Evolutionary conservation across 2,888 invertebrate genomes (phyloP), one percentile per base, ranked within the genome.

Genomic region (Oligia strigilis): DNA sequence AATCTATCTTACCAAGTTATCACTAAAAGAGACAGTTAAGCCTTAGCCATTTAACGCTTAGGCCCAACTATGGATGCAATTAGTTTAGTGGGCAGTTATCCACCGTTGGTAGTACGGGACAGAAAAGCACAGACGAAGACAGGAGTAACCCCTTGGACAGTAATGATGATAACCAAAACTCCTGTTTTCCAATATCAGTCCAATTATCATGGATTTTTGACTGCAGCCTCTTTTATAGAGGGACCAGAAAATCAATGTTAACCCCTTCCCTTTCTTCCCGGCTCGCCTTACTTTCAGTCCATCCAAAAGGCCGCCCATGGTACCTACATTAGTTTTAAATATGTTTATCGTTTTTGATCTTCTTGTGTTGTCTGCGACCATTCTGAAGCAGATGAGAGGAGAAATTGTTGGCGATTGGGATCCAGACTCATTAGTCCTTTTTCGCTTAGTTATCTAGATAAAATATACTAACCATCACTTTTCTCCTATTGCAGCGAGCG

Each of bases 401-500:
- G 17, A 9, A 17, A 64, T 36, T 64, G 29, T 64, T 64, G 9
- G n/a, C n/a, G n/a, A 8, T 62, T 62, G n/a, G 14, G 14, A 62
- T 36, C 36, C 36, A 9, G 36, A 64, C 9, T 36, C 36, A 36
- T 17, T 29, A 29, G 29, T 36, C 29, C 1, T 36, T 64, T 64
- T 64, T 64, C 36, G 1, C 29, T 36, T 36, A 17, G 64, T 64
- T 64, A 36, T 36, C 9, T 19, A 36, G 4, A 9, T 17, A 64
- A 64, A 36, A 55, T 23, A 36, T n/a, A n/a, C 60, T 77, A 66
- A 80, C 58, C 40, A 19, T 29, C 0, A 0, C 6, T 43, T 75
- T 70, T 72, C n/a, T 55, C 60, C n/a, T 95, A 94, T 85, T 87
- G 3, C 95, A 97, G 96, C 97, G 97, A 96, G 96, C 96, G 97